A percentile compares a stretch with the other conserved stretches of the same genome.
Conservation (phyloP, 92 coral and sea anemone genomes). For the Chrysogorgia sp. region DNA sequence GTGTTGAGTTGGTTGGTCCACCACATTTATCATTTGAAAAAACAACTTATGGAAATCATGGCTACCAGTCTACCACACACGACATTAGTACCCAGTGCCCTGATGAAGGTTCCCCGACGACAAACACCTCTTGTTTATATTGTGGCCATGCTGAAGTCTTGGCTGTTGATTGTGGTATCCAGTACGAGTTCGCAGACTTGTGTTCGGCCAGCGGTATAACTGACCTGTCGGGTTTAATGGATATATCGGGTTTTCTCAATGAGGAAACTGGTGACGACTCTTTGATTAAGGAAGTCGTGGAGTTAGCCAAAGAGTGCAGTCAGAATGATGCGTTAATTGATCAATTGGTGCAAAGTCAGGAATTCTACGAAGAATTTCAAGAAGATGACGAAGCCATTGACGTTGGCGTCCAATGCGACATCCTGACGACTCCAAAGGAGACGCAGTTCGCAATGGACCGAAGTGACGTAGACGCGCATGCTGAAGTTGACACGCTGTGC, state of each 20-base stretch:
- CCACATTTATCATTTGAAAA: too few relatives aligned
- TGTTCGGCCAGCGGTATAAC: constrained; percentile 7
- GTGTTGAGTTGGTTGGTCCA: not conserved
- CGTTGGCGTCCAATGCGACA: not conserved
- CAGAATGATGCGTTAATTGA: constrained; percentile 41
- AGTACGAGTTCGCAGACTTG: constrained; percentile 35
- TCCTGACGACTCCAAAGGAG: not conserved
- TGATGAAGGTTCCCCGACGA: not conserved
- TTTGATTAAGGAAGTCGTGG: constrained; percentile 40
- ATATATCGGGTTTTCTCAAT: not conserved
- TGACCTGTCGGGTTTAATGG: not conserved
- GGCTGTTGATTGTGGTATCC: constrained; percentile 8
- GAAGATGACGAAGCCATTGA: not conserved
- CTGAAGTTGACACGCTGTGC: not conserved
- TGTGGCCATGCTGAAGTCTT: not conserved
- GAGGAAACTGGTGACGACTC: constrained; percentile 25
- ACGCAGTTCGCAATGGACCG: not conserved
- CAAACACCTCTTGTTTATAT: not conserved
- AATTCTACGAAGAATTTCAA: constrained; percentile 2
- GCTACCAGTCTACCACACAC: constrained; percentile 14
- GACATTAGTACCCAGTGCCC: constrained; percentile 21
- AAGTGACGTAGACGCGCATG: not conserved
- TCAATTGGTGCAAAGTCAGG: constrained; percentile 26
- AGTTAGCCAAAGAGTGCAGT: constrained; percentile 36
- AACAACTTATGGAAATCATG: too few relatives aligned